These are phyloP conservation scores for Neoseiulus cucumeris DNA, from an alignment of 1,140 invertebrate species.

Conservation along the genomic window DNA sequence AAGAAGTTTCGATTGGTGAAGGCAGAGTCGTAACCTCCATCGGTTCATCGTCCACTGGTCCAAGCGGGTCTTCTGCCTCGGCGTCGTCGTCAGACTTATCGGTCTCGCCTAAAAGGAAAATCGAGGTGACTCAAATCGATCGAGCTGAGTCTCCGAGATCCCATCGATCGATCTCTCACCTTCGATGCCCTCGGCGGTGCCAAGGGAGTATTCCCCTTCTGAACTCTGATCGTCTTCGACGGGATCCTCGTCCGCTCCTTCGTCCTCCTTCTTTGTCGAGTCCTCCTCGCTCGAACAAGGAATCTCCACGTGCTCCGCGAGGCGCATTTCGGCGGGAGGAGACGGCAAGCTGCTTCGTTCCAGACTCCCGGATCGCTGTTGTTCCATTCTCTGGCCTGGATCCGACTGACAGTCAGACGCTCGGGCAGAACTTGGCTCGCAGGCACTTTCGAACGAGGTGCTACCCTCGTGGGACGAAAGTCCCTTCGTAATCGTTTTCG, in stretches of 20 bases:
- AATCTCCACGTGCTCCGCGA: constrained; percentile 13
- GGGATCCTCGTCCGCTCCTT: neutral
- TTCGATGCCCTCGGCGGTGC: neutral
- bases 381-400: constrained; percentile 27
- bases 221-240: constrained; percentile 1
- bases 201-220: constrained; percentile 10
- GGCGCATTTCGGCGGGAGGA: constrained; percentile 21
- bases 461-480: constrained; percentile 7
- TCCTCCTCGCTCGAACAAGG: constrained; percentile 8
- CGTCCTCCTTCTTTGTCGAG: constrained; percentile 10
- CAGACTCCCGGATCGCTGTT: neutral
- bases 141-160: no score
- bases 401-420: constrained; percentile 52
- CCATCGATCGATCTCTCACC: neutral
- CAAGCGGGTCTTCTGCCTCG: neutral
- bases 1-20: neutral
- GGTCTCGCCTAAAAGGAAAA: neutral
- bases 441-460: constrained; percentile 8
- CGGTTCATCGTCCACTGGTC: neutral
- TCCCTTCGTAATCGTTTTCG: constrained; percentile 4
- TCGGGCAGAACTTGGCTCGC: neutral
- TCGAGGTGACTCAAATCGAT: no score
- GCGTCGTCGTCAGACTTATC: constrained; percentile 7
- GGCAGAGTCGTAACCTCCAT: neutral
- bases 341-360: constrained; percentile 21